Evolutionary conservation across 2,797 vertebrate species (phyloP).

Genomic region (Cossypha niveicapilla): DNA sequence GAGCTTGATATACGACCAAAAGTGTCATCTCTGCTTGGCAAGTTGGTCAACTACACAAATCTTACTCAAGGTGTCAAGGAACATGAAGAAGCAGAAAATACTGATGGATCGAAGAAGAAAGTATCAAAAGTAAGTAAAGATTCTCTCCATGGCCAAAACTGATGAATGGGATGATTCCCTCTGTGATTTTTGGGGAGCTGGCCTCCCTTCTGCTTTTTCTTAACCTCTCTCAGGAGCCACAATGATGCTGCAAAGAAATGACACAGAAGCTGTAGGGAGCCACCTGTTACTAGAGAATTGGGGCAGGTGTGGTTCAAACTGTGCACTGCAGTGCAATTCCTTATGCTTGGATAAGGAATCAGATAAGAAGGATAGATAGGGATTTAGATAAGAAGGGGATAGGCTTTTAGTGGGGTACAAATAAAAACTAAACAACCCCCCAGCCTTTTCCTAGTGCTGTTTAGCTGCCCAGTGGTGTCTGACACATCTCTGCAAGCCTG

Average conservation of each 20-base stretch:
- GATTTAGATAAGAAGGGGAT: background rate
- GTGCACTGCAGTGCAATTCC: background rate
- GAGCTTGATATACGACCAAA: constrained; percentile 97
- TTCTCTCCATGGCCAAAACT: background rate
- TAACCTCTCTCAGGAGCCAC: background rate
- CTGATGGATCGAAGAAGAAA: constrained; percentile 81
- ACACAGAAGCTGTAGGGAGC: background rate
- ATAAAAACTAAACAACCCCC: background rate
- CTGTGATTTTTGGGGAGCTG: background rate
- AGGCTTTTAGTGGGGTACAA: background rate
- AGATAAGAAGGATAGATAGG: background rate
- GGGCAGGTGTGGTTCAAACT: background rate
- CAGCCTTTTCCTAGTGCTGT: background rate
- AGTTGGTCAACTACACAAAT: constrained; percentile 96
- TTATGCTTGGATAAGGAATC: background rate
- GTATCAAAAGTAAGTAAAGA: constrained; percentile 85
- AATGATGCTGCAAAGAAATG: background rate
- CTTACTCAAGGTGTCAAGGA: constrained; percentile 96
- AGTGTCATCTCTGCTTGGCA: constrained; percentile 95
- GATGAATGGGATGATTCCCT: background rate
- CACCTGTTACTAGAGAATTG: background rate
- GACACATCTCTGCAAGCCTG: background rate
- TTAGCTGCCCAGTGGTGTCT: background rate
- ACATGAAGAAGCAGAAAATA: constrained; percentile 93
- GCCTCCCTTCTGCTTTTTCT: background rate